Conservation (phyloP, 1,140 invertebrate species). For the Parapsyche elsis region DNA sequence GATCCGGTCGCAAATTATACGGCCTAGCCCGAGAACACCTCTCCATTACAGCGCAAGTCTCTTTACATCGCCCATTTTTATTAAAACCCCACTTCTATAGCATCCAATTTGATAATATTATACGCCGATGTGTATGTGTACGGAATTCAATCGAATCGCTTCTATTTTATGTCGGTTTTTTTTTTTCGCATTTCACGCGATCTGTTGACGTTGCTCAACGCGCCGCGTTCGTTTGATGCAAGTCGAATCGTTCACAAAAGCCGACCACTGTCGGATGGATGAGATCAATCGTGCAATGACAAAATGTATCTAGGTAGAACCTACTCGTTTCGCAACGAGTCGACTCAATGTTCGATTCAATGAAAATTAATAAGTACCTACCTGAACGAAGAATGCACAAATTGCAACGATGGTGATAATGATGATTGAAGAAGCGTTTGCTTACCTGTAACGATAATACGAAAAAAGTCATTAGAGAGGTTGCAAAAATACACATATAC, state of each 20-base stretch:
- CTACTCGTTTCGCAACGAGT: background rate
- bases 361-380: no score
- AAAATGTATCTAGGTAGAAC: no score
- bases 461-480: no score
- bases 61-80: no score
- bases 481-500: no score
- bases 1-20: constrained; percentile 16
- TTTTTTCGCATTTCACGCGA: background rate
- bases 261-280: background rate
- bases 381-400: no score
- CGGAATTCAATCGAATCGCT: background rate
- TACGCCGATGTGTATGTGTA: no score
- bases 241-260: constrained; percentile 17
- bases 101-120: no score
- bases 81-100: no score
- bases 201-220: constrained; percentile 2
- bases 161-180: background rate
- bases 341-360: background rate
- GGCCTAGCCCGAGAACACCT: background rate
- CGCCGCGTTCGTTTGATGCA: background rate
- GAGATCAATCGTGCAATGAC: background rate
- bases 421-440: no score
- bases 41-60: background rate
- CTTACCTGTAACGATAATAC: no score
- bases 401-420: no score